These are phyloP conservation scores for Blastobasis lacticolella DNA, from an alignment of 2,888 invertebrate species.

Conservation along the genomic window DNA sequence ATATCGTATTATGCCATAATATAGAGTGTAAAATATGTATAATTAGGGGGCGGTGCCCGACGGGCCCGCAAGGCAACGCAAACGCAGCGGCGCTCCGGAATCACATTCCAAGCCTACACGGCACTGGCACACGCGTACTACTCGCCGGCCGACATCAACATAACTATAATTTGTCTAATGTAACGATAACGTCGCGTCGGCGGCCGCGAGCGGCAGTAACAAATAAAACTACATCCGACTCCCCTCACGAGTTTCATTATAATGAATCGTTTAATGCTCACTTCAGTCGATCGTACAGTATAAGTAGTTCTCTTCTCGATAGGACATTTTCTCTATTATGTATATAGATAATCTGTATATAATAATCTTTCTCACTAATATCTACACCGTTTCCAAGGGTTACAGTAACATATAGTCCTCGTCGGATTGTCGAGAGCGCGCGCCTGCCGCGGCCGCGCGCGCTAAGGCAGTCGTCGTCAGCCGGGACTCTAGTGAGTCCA, in stretches of 20 bases:
- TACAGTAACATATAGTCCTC: constrained; percentile 60
- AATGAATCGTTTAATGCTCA: constrained; percentile 60
- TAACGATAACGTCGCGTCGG: constrained; percentile 31
- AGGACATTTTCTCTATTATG: constrained; percentile 69
- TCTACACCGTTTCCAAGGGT: constrained; percentile 71
- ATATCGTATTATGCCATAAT: constrained; percentile 74
- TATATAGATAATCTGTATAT: constrained; percentile 73
- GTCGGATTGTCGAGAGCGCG: constrained; percentile 31
- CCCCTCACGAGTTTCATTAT: constrained; percentile 54
- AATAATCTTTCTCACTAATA: constrained; percentile 73
- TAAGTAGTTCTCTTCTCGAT: constrained; percentile 62
- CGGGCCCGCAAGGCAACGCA: constrained; percentile 48
- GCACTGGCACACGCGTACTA: constrained; percentile 24
- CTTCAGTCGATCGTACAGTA: constrained; percentile 65
- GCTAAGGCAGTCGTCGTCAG: constrained; percentile 29
- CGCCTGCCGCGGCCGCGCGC: constrained; percentile 18
- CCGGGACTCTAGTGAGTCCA: constrained; percentile 59
- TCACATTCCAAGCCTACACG: constrained; percentile 59
- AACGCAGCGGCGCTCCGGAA: constrained; percentile 52
- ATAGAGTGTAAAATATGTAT: constrained; percentile 64
- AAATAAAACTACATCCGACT: constrained; percentile 56
- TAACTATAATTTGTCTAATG: constrained; percentile 46
- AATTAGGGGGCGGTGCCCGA: constrained; percentile 40
- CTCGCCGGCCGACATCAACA: constrained; percentile 33
- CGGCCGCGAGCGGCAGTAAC: constrained; percentile 40